Evolutionary conservation across 1,140 invertebrate species (phyloP).

Genomic region (Doryteuthis pealeii): DNA sequence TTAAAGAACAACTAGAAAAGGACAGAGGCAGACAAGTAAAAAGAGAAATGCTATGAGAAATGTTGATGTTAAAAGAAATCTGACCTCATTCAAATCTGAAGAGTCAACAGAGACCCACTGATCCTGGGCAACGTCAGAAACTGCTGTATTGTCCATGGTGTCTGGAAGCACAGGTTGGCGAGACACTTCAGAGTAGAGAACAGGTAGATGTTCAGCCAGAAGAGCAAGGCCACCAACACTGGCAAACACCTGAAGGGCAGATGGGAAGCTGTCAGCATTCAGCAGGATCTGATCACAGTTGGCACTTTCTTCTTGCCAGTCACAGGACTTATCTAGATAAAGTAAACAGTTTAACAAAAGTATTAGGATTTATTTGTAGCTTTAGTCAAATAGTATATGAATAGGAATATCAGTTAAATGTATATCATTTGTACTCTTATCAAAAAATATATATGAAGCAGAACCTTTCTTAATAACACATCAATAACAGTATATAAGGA

Average conservation of each 20-base stretch:
- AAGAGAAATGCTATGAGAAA: no score
- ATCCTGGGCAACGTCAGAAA: conserved; percentile 62
- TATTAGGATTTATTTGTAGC: no score
- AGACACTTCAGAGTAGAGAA: conserved; percentile 78
- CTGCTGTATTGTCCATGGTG: conserved; percentile 24
- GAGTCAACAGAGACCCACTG: conserved; percentile 77
- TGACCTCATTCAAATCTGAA: conserved; percentile 71
- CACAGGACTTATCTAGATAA: not conserved
- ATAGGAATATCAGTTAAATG: no score
- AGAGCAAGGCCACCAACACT: conserved; percentile 83
- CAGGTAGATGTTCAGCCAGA: conserved; percentile 80
- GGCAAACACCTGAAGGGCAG: conserved; percentile 80
- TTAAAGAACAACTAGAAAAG: no score
- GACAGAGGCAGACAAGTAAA: no score
- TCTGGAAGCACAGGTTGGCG: conserved; percentile 43
- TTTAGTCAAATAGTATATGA: no score
- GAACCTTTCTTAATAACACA: no score
- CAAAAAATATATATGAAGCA: no score
- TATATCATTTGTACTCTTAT: no score
- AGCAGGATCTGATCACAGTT: conserved; percentile 34
- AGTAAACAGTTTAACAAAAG: no score
- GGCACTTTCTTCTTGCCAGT: conserved; percentile 22
- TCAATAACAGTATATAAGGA: no score
- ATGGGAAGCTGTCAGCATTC: conserved; percentile 61
- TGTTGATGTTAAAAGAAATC: not conserved